Conservation (phyloP, 2,797 vertebrate genomes). For the Rhinichthys osculus region DNA sequence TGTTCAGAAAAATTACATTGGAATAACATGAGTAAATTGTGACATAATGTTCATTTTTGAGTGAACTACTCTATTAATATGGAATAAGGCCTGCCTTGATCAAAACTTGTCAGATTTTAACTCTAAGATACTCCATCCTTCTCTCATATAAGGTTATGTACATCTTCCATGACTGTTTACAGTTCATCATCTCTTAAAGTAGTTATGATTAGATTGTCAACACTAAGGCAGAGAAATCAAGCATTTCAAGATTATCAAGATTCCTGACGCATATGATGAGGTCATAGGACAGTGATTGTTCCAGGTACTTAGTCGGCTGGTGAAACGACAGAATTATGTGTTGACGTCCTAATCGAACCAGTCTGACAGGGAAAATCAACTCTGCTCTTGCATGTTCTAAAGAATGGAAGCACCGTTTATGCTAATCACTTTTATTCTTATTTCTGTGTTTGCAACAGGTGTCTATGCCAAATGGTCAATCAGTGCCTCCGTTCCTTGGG, state of each 20-base stretch:
- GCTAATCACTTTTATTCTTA: constrained; percentile 39
- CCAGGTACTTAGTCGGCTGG: constrained; percentile 20
- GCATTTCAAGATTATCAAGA: constrained; percentile 71
- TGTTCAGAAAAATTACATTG: neutral
- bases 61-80: neutral
- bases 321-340: constrained; percentile 43
- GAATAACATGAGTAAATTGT: neutral
- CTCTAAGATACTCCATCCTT: neutral
- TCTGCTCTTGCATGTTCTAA: neutral
- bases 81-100: neutral
- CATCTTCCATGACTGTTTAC: constrained; percentile 6
- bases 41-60: neutral
- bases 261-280: constrained; percentile 63
- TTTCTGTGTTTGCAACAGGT: constrained; percentile 77
- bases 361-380: constrained; percentile 58
- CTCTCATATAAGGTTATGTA: neutral
- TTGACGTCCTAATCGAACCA: constrained; percentile 70
- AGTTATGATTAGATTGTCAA: constrained; percentile 50
- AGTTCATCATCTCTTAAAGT: constrained; percentile 36
- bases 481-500: constrained; percentile 90
- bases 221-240: constrained; percentile 43
- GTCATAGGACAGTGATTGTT: constrained; percentile 43
- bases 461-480: constrained; percentile 84
- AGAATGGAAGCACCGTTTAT: neutral
- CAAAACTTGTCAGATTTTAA: neutral